A percentile compares a stretch with the other conserved stretches of the same genome.
These are phyloP conservation scores for Creontiades dilutus DNA, from an alignment of 2,888 invertebrate species.

Conservation along the genomic window DNA sequence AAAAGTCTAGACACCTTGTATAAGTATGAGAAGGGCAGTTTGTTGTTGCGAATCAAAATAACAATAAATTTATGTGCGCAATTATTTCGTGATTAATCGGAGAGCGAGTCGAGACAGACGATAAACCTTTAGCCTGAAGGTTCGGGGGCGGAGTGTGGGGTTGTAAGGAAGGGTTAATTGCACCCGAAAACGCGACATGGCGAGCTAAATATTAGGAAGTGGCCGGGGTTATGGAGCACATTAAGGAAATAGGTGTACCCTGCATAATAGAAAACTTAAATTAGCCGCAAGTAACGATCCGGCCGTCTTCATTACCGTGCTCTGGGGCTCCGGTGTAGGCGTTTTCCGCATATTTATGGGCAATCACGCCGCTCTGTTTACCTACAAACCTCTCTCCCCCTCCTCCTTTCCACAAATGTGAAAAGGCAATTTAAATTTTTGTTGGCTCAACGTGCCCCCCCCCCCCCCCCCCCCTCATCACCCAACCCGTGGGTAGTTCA, in stretches of 20 bases:
- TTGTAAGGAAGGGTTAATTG: slow-evolving; percentile 23
- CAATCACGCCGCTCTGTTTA: slow-evolving; percentile 9
- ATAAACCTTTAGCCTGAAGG: neutral
- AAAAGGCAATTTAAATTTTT: neutral
- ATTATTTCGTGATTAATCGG: slow-evolving; percentile 37
- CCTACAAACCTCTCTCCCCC: neutral
- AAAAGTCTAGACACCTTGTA: too few relatives aligned
- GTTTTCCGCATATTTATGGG: slow-evolving; percentile 25
- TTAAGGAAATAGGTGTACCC: slow-evolving; percentile 54
- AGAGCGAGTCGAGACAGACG: neutral
- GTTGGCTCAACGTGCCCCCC: too few relatives aligned
- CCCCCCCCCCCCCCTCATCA: too few relatives aligned
- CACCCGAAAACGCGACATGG: slow-evolving; percentile 54
- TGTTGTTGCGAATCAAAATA: neutral
- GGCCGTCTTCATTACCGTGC: slow-evolving; percentile 55
- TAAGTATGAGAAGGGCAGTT: neutral
- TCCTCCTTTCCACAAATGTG: neutral
- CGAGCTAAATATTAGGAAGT: slow-evolving; percentile 54
- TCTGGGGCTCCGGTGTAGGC: neutral
- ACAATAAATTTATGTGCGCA: slow-evolving; percentile 46
- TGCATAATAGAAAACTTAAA: slow-evolving; percentile 63
- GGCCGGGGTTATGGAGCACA: slow-evolving; percentile 17
- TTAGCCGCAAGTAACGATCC: slow-evolving; percentile 48
- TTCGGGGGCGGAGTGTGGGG: neutral
- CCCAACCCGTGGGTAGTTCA: too few relatives aligned